Conservation (phyloP, 2,113 vertebrate genomes). For the Myocastor coypus region DNA sequence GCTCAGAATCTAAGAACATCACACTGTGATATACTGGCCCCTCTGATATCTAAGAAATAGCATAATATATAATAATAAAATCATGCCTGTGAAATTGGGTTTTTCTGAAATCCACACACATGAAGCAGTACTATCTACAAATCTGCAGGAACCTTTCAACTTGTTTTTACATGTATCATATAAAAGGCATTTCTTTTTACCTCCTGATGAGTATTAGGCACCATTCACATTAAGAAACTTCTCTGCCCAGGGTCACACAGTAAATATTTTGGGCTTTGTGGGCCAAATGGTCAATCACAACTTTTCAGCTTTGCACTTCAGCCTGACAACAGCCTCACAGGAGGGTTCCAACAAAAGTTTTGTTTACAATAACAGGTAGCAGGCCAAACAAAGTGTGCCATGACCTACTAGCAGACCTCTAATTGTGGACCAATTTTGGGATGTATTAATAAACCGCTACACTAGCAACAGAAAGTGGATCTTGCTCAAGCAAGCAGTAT, state of each 20-base stretch:
- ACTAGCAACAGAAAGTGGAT: not conserved
- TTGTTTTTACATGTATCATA: accelerated
- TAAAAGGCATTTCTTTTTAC: not conserved
- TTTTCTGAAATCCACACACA: not conserved
- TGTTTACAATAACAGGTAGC: not conserved
- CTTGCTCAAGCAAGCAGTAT: no score
- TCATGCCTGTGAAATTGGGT: accelerated
- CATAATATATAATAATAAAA: accelerated
- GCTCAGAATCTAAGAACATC: not conserved
- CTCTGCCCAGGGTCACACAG: not conserved
- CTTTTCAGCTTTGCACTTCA: not conserved
- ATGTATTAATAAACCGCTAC: not conserved
- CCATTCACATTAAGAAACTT: not conserved
- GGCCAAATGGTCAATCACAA: not conserved
- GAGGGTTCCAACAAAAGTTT: not conserved
- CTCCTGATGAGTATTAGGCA: not conserved
- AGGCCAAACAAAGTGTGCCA: not conserved
- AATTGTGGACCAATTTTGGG: not conserved
- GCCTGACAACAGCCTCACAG: not conserved
- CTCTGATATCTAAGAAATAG: not conserved
- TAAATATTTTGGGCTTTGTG: not conserved
- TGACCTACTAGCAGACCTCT: not conserved
- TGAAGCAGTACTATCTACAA: no score
- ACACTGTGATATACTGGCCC: not conserved
- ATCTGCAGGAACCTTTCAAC: not conserved